Evolutionary conservation across 2,113 vertebrate genomes (phyloP).

Genomic region (Bufo bufo): DNA sequence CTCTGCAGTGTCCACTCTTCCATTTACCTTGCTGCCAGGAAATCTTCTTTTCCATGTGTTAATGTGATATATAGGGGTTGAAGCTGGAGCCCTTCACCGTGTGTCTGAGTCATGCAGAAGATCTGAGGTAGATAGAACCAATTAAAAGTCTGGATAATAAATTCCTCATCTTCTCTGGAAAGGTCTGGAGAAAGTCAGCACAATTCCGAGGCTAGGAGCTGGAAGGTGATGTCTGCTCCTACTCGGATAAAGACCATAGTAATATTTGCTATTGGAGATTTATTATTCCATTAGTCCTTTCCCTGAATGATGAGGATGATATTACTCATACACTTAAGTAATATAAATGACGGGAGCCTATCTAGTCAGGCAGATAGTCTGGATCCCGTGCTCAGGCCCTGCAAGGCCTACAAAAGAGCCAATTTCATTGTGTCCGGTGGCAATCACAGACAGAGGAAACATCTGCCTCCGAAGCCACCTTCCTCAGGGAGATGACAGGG

Average conservation of each 20-base stretch:
- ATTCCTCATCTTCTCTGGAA: neutral
- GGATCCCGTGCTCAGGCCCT: constrained; percentile 29
- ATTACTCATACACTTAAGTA: constrained; percentile 50
- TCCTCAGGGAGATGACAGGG: constrained; percentile 47
- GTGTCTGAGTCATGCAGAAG: neutral
- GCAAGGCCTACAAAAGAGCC: constrained; percentile 42
- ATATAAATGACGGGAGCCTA: constrained; percentile 50
- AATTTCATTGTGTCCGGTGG: constrained; percentile 50
- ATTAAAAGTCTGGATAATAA: neutral
- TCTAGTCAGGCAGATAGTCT: constrained; percentile 26
- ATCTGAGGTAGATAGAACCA: neutral
- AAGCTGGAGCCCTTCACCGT: neutral
- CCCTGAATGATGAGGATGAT: constrained; percentile 44
- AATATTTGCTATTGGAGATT: constrained; percentile 16
- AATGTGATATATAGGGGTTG: neutral
- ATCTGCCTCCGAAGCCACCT: constrained; percentile 10
- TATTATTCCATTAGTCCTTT: constrained; percentile 52
- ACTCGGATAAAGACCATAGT: constrained; percentile 13
- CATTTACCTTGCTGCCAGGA: neutral
- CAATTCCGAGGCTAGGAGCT: neutral
- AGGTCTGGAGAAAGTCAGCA: neutral
- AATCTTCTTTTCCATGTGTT: neutral
- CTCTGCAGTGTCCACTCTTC: neutral
- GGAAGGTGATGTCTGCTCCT: constrained; percentile 8
- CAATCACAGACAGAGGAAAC: constrained; percentile 33